Conservation (phyloP, 1,140 invertebrate species). For the Bombus waltoni region DNA sequence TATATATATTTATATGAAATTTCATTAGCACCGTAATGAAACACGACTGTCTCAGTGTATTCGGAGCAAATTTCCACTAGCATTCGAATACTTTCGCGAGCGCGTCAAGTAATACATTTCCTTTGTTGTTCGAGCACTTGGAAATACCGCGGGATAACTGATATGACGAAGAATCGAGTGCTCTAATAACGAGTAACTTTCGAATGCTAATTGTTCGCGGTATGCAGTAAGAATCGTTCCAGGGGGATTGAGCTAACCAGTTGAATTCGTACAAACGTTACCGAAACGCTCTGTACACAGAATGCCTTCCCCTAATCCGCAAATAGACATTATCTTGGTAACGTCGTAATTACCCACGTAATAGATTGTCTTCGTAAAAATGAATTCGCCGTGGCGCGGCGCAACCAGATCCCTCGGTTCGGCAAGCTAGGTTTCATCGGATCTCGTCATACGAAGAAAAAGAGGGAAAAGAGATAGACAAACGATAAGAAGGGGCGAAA, state of each 20-base stretch:
- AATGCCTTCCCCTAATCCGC: background rate
- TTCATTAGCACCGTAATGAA: too few relatives aligned
- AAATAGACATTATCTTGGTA: conserved; percentile 17
- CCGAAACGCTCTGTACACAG: background rate
- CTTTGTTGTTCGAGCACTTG: background rate
- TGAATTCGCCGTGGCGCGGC: background rate
- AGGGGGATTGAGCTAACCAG: too few relatives aligned
- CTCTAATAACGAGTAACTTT: background rate
- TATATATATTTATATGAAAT: too few relatives aligned
- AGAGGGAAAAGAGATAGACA: background rate
- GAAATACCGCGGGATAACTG: background rate
- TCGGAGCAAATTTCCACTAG: too few relatives aligned
- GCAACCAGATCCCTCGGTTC: background rate
- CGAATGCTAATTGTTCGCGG: too few relatives aligned
- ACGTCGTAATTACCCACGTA: conserved; percentile 3
- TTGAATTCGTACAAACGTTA: background rate
- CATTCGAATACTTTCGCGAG: too few relatives aligned
- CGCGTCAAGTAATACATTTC: background rate
- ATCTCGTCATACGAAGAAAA: background rate
- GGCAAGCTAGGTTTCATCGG: background rate
- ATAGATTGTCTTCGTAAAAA: conserved; percentile 8
- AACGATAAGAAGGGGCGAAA: background rate
- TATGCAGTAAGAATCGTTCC: background rate
- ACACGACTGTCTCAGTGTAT: too few relatives aligned
- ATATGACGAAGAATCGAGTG: background rate